Evolutionary conservation across 2,888 invertebrate species (phyloP), one percentile per base, ranked within the genome.

Genomic region (Chymomyza procnemis): DNA sequence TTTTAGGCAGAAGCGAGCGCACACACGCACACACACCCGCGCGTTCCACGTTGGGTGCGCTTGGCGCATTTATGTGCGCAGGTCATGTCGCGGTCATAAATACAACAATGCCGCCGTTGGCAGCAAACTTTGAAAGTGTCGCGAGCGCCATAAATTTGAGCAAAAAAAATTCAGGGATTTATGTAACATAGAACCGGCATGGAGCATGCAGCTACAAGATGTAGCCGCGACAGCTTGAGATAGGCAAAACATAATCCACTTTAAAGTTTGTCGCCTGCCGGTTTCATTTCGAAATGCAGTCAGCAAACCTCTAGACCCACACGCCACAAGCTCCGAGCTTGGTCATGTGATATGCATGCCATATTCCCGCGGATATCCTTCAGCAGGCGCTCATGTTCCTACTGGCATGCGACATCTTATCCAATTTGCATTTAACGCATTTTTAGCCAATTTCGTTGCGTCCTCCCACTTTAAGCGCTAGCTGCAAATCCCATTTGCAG

Each of bases 41-140:
- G 21, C 19, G 14, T 14, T 47, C 59, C 6, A 16, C 46, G 59
- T 16, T 46, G 60, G 6, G 21, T n/a, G n/a, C 55, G 18, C 46
- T 47, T 4, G 26, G 60, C n/a, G 56, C 71, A 74, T 71, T 78
- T 76, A 62, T 75, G 76, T 67, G 73, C 69, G 75, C 87, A 88
- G 89, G 89, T 89, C 88, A 89, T 88, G 89, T 88, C 87, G 88
- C 87, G 88, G 84, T 83, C 89, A 88, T 89, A 88, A 89, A 88
- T 88, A 85, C 85, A 78, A 75, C 74, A 84, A 84, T 79, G 79
- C 79, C 78, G 81, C 77, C 71, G 71, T 61, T 70, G 65, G 62
- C 76, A 73, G 67, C 71, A 75, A 83, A 79, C 67, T 80, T 80
- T 80, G 81, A 64, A 82, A 80, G 84, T 80, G 85, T 85, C 85